Conservation (phyloP, 2,888 invertebrate species). For the Augiades crinisus region DNA sequence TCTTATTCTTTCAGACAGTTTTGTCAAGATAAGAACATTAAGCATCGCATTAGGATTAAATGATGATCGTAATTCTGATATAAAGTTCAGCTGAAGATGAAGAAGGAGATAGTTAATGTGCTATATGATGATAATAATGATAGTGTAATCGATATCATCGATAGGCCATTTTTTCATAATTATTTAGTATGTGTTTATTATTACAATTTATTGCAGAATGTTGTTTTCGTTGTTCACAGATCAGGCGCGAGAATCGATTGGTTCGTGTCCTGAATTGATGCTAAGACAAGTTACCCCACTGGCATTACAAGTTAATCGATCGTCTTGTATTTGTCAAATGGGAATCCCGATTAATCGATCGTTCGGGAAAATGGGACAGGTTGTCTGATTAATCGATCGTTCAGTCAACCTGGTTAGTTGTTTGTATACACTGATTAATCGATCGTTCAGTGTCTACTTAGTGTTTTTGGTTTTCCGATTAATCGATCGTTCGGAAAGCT, state of each 20-base stretch:
- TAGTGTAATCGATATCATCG: neutral
- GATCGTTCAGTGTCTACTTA: too few relatives aligned
- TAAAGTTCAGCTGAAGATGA: neutral
- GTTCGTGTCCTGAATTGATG: neutral
- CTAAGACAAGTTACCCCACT: neutral
- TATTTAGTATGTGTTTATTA: too few relatives aligned
- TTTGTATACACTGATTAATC: too few relatives aligned
- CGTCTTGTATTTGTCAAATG: too few relatives aligned
- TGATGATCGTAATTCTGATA: neutral
- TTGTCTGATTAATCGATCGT: too few relatives aligned
- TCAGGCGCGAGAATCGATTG: slow-evolving; percentile 4
- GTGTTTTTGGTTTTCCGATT: neutral
- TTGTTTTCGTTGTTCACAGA: slow-evolving; percentile 3
- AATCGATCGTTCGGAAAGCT: neutral
- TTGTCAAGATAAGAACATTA: slow-evolving; percentile 15
- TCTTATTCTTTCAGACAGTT: slow-evolving; percentile 1
- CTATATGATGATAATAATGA: too few relatives aligned
- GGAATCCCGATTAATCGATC: too few relatives aligned
- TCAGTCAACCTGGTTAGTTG: too few relatives aligned
- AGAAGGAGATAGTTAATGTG: too few relatives aligned
- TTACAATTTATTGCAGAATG: slow-evolving; percentile 2
- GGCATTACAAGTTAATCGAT: too few relatives aligned
- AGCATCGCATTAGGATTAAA: slow-evolving; percentile 26
- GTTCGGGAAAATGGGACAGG: too few relatives aligned
- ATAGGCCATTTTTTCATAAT: neutral